Conservation (phyloP, 2,113 vertebrate species). For the Lonchura striata region DNA sequence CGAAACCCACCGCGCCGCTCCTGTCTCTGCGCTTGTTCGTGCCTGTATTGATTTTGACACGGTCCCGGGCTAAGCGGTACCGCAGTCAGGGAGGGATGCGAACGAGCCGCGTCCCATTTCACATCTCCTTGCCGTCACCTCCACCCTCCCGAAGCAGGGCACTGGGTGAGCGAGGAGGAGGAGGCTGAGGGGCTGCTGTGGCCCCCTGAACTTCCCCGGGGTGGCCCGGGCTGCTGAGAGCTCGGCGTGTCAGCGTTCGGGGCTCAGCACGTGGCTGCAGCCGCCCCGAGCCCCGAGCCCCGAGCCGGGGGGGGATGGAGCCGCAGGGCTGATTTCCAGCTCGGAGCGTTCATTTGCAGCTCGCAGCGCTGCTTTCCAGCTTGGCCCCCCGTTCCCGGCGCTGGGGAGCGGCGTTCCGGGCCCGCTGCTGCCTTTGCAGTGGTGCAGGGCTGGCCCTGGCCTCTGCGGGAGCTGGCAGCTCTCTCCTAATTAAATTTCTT, state of each 20-base stretch:
- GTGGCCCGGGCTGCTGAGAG: background rate
- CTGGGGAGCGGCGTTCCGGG: background rate
- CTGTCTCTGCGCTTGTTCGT: background rate
- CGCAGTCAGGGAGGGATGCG: background rate
- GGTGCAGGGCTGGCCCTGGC: background rate
- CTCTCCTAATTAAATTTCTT: background rate
- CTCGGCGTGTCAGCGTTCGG: background rate
- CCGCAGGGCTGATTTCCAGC: background rate
- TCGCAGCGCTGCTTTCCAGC: background rate
- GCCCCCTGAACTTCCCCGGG: background rate
- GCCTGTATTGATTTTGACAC: background rate
- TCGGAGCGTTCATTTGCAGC: background rate
- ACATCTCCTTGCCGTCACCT: background rate
- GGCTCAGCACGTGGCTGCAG: background rate
- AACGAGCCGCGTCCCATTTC: background rate
- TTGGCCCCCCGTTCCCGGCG: background rate
- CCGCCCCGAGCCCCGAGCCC: no score
- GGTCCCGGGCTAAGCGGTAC: background rate
- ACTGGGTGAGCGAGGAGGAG: background rate
- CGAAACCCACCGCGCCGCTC: background rate
- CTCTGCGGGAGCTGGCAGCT: conserved; percentile 8
- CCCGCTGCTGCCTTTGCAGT: background rate
- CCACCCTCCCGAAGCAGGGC: background rate
- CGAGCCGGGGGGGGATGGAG: background rate
- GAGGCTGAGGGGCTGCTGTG: background rate